Evolutionary conservation across 1,140 invertebrate genomes (phyloP).

Genomic region (Bombus confusus): DNA sequence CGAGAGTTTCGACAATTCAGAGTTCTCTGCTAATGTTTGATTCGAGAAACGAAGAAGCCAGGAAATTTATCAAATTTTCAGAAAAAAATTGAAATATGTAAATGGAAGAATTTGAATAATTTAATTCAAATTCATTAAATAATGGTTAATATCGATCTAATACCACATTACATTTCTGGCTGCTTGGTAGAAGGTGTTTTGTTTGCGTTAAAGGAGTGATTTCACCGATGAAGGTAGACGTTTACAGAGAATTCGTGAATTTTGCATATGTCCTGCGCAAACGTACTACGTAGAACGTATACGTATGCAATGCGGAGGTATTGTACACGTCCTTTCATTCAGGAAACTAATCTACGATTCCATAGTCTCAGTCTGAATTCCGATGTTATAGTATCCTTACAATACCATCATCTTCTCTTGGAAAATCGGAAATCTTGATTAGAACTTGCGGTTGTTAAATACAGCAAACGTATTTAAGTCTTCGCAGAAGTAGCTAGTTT

Average conservation of each 20-base stretch:
- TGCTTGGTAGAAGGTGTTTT: not conserved
- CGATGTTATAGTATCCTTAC: not conserved
- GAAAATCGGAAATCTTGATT: not conserved
- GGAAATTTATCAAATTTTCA: too few species aligned
- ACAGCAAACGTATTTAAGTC: not conserved
- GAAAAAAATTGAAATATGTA: not conserved
- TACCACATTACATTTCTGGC: fast-evolving
- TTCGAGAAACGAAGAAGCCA: too few species aligned
- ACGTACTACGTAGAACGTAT: not conserved
- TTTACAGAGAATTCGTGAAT: not conserved
- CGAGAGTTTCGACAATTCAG: too few species aligned
- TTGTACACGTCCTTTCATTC: not conserved
- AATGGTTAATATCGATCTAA: not conserved
- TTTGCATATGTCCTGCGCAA: not conserved
- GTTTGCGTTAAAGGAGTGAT: not conserved
- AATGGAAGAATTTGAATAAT: not conserved
- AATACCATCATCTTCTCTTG: not conserved
- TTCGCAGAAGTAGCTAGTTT: not conserved
- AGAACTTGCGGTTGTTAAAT: not conserved
- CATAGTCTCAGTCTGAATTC: not conserved
- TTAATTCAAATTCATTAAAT: too few species aligned
- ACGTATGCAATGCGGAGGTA: not conserved
- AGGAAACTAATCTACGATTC: conserved; percentile 6
- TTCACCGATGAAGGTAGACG: not conserved
- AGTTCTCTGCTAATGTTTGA: too few species aligned